Percentiles rank a stretch among this genome's conserved stretches.
Evolutionary conservation across 2,113 vertebrate genomes (phyloP).

Genomic region (Nothocercus julius): DNA sequence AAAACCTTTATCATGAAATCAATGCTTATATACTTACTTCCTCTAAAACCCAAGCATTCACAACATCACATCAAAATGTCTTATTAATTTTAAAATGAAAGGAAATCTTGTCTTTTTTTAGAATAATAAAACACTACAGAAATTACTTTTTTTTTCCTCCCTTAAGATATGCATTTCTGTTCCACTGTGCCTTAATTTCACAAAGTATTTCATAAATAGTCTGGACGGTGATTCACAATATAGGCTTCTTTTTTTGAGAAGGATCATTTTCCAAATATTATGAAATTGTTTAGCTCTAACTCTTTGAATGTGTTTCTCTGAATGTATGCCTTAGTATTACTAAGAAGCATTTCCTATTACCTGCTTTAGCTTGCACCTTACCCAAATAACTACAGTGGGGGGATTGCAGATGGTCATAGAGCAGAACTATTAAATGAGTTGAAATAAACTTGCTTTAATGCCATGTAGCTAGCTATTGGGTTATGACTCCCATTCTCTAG

Average conservation of each 20-base stretch:
- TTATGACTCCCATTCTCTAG: neutral
- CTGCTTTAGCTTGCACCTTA: neutral
- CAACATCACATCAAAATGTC: neutral
- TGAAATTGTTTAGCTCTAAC: neutral
- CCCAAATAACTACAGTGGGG: neutral
- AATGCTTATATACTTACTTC: neutral
- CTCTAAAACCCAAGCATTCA: neutral
- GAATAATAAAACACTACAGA: neutral
- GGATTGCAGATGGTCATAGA: neutral
- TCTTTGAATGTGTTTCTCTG: neutral
- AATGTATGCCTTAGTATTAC: neutral
- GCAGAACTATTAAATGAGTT: neutral
- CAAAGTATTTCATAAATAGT: neutral
- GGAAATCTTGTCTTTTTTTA: neutral
- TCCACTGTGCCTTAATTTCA: neutral
- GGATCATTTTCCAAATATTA: neutral
- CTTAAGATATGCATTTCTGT: neutral
- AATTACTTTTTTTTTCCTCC: neutral
- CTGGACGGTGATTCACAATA: neutral
- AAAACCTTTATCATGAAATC: neutral
- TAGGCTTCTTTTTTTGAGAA: neutral
- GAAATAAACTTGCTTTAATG: conserved; percentile 10
- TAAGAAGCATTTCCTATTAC: neutral
- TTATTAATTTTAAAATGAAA: neutral
- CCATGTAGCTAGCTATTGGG: neutral